A percentile compares a stretch with the other conserved stretches of the same genome.
These are phyloP conservation scores for Cladopsammia gracilis DNA, from an alignment of 64 coral and sea anemone genomes.

Conservation along the genomic window DNA sequence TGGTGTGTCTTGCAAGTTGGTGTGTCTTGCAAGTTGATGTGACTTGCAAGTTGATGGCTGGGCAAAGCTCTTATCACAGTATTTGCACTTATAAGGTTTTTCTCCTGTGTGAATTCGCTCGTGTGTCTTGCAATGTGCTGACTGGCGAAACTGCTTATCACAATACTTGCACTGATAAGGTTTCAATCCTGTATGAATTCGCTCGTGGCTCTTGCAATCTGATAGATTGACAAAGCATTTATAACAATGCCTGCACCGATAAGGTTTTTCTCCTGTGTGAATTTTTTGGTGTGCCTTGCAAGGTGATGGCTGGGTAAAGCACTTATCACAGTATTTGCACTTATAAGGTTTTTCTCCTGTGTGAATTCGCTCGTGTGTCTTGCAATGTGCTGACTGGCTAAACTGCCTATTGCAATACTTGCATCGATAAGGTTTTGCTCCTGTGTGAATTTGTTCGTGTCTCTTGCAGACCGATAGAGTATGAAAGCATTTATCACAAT, in stretches of 20 bases:
- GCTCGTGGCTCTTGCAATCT: too few species aligned
- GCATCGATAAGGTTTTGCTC: constrained; percentile 54
- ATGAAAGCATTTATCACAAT: constrained; percentile 54
- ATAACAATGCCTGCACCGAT: neutral
- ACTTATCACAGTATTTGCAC: constrained; percentile 47
- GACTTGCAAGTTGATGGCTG: neutral
- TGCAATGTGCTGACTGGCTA: constrained; percentile 27
- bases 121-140: too few species aligned
- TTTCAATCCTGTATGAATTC: too few species aligned
- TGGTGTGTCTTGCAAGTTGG: neutral
- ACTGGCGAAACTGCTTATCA: too few species aligned
- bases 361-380: neutral
- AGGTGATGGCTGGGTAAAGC: constrained; percentile 19
- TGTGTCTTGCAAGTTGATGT: neutral
- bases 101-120: too few species aligned
- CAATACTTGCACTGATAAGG: too few species aligned
- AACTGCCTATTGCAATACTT: constrained; percentile 42
- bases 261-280: constrained; percentile 2
- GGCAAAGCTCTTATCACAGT: too few species aligned
- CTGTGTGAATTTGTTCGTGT: constrained; percentile 4
- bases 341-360: constrained; percentile 47
- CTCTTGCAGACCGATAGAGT: constrained; percentile 1
- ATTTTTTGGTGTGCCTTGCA: neutral
- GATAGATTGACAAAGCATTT: neutral
- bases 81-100: too few species aligned